A percentile compares a stretch with the other conserved stretches of the same genome.
Evolutionary conservation across 2,113 vertebrate species (phyloP).

Genomic region (Thamnophis sirtalis): DNA sequence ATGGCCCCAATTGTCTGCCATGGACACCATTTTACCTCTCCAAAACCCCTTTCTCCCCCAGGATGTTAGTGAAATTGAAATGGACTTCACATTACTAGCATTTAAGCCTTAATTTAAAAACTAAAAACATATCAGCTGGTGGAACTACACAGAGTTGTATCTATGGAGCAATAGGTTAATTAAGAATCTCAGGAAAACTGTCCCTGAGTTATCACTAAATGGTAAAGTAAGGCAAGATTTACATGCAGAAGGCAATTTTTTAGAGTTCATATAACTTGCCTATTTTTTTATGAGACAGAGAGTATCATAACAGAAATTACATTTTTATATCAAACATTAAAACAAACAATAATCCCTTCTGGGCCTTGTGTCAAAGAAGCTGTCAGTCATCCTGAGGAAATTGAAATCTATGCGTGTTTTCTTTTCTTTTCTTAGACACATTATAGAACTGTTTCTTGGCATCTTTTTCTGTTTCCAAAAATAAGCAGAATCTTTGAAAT

Average conservation of each 20-base stretch:
- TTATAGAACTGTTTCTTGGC: conserved; percentile 61
- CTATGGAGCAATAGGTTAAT: not conserved
- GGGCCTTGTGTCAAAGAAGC: conserved; percentile 39
- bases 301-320: conserved; percentile 35
- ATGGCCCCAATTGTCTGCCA: not conserved
- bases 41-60: not conserved
- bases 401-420: conserved; percentile 47
- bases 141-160: conserved; percentile 36
- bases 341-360: conserved; percentile 9
- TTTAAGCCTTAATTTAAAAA: not conserved
- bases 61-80: not conserved
- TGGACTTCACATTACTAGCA: not conserved
- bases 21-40: not conserved
- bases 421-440: conserved; percentile 63
- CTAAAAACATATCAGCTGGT: not conserved
- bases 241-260: not conserved
- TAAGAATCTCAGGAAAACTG: conserved; percentile 3
- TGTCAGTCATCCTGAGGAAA: conserved; percentile 46
- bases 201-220: conserved; percentile 28
- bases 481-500: conserved; percentile 77
- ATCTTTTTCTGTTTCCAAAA: conserved; percentile 69
- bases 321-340: conserved; percentile 28
- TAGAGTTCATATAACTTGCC: not conserved
- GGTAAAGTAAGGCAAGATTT: conserved; percentile 20
- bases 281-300: conserved; percentile 36